These are phyloP conservation scores for Ryuthela nishihirai DNA, from an alignment of 2,888 invertebrate genomes.

Conservation along the genomic window DNA sequence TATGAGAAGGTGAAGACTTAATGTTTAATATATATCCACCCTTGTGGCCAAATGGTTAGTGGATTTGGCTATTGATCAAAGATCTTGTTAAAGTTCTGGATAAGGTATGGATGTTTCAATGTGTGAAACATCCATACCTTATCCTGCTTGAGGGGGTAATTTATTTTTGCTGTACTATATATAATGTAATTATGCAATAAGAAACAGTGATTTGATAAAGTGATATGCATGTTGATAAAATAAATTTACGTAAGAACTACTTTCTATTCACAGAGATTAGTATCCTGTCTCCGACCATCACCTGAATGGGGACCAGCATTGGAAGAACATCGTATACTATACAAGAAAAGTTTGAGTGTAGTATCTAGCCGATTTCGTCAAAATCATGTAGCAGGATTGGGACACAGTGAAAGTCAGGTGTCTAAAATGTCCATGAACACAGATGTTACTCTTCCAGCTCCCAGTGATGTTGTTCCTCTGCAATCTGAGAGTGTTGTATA, in stretches of 20 bases:
- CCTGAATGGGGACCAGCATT: slow-evolving; percentile 42
- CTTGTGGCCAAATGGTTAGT: too few species aligned
- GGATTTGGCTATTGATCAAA: too few species aligned
- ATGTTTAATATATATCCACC: too few species aligned
- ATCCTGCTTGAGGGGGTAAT: too few species aligned
- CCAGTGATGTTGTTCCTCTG: background rate
- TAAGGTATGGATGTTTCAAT: too few species aligned
- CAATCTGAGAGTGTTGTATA: background rate
- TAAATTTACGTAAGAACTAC: background rate
- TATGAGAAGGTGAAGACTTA: too few species aligned
- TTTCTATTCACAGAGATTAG: slow-evolving; percentile 32
- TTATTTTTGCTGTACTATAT: too few species aligned
- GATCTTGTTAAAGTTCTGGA: too few species aligned
- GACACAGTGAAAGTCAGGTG: slow-evolving; percentile 1
- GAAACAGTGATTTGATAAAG: too few species aligned
- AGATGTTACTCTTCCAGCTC: background rate
- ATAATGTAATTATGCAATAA: too few species aligned
- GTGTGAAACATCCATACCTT: too few species aligned
- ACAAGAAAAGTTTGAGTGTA: slow-evolving; percentile 31
- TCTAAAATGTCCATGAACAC: background rate
- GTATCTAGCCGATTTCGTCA: slow-evolving; percentile 30
- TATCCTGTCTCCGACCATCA: slow-evolving; percentile 33
- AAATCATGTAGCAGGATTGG: slow-evolving; percentile 14
- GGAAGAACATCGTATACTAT: slow-evolving; percentile 33
- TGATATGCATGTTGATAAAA: background rate